A percentile compares a stretch with the other conserved stretches of the same genome.
Evolutionary conservation across 2,113 vertebrate species (phyloP).

Genomic region (Clarias gariepinus): DNA sequence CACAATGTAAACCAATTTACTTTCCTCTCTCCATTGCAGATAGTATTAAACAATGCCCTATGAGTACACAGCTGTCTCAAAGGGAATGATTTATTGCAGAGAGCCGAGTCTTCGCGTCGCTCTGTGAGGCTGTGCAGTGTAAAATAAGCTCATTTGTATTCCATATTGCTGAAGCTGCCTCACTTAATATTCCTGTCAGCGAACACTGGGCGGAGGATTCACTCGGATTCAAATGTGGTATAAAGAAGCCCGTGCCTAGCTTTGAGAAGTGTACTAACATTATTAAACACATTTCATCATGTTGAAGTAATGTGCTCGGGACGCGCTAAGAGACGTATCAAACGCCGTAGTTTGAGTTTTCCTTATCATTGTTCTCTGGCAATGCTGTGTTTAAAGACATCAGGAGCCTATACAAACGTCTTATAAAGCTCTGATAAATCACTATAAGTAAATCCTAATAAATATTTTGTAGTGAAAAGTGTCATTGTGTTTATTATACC

Average conservation of each 20-base stretch:
- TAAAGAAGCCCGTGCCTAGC: slow-evolving; percentile 59
- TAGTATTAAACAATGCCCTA: slow-evolving; percentile 83
- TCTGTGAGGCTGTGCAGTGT: slow-evolving; percentile 78
- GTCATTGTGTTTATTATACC: background rate
- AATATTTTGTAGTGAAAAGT: background rate
- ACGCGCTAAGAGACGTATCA: slow-evolving; percentile 56
- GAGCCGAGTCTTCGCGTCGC: slow-evolving; percentile 75
- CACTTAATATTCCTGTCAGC: slow-evolving; percentile 83
- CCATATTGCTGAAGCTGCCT: slow-evolving; percentile 77
- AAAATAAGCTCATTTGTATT: slow-evolving; percentile 86
- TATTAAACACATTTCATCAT: slow-evolving; percentile 74
- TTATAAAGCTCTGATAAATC: background rate
- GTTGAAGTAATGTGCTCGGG: slow-evolving; percentile 61
- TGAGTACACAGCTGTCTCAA: slow-evolving; percentile 78
- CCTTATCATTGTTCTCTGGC: background rate
- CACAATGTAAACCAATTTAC: slow-evolving; percentile 80
- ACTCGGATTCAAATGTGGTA: slow-evolving; percentile 72
- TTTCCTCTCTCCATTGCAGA: slow-evolving; percentile 71
- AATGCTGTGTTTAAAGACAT: background rate
- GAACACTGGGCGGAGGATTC: slow-evolving; percentile 70
- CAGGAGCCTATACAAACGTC: background rate
- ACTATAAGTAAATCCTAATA: background rate
- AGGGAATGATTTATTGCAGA: slow-evolving; percentile 84
- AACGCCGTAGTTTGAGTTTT: slow-evolving; percentile 46
- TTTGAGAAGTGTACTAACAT: slow-evolving; percentile 77